Percentiles rank a stretch among this genome's conserved stretches.
Evolutionary conservation across 1,140 invertebrate species (phyloP).

Genomic region (Protaetia brevitarsis): DNA sequence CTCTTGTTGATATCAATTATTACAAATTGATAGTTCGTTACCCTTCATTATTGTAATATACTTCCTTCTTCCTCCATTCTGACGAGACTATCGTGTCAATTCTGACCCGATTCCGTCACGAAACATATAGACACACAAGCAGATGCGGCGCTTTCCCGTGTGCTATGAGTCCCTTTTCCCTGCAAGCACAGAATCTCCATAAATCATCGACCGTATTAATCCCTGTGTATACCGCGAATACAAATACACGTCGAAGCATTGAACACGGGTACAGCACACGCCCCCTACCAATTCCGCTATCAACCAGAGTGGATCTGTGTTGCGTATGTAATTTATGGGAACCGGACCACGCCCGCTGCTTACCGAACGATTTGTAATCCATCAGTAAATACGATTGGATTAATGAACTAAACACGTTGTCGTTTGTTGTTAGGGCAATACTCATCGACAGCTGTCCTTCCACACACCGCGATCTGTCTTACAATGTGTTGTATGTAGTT

Average conservation of each 20-base stretch:
- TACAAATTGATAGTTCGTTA: too few relatives aligned
- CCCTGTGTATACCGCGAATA: not conserved
- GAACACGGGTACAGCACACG: not conserved
- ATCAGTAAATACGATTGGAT: conserved; percentile 18
- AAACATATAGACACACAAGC: too few relatives aligned
- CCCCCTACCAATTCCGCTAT: not conserved
- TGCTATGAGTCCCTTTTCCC: too few relatives aligned
- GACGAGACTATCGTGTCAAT: too few relatives aligned
- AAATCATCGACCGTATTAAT: not conserved
- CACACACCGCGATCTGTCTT: too few relatives aligned
- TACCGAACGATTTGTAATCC: conserved; percentile 9
- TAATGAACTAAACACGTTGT: conserved; percentile 12
- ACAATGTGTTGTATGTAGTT: too few relatives aligned
- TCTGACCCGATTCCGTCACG: too few relatives aligned
- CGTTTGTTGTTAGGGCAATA: not conserved
- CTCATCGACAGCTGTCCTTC: not conserved
- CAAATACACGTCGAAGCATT: not conserved
- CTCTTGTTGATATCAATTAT: too few relatives aligned
- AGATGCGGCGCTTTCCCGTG: too few relatives aligned
- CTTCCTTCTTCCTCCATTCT: too few relatives aligned
- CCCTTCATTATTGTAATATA: too few relatives aligned
- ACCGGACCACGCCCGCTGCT: not conserved
- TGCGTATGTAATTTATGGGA: not conserved
- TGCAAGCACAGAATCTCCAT: not conserved
- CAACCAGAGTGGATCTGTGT: not conserved